Evolutionary conservation across 2,797 vertebrate species (phyloP), one percentile per base, ranked within the genome.

Genomic region (Erpetoichthys calabaricus): DNA sequence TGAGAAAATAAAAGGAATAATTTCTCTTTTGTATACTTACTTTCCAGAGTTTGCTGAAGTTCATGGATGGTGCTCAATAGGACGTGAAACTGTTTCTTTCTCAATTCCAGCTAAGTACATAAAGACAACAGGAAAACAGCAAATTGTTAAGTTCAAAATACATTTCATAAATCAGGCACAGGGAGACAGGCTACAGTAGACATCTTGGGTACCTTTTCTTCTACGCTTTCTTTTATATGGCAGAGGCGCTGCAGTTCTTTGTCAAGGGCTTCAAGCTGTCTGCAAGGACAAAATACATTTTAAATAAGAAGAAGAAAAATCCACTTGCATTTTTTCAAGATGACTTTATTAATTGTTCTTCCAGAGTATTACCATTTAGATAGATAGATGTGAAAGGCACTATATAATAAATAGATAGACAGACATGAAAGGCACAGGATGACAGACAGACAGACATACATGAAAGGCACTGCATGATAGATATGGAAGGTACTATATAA

Each of bases 21-120:
- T 25, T 25, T 25, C 25, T 25, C 25, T 25, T 25, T 25, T 58
- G 56, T 65, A 4, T 44, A 87, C 95, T 91, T 83, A 99, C 94
- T 92, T 67, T 99, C 94, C 64, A 99, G 74, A 6, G 93, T 99
- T 78, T 99, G 94, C 68, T 99, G 96, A 67, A 99, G 88, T 67
- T 99, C 94, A 51, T 97, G 96, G 69, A 98, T 99, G 60, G 96
- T 99, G 65, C 90, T 98, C 64, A 99, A 88, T 3, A 99, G 88
- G 66, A 99, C 94, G 1, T 98, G 92, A 64, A 99, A 99, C 72
- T 99, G 96, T 63, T 98, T 98, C 74, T 96, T 91, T 65, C 94
- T 89, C 65, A 99, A 72, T 71, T 99, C 94, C 79, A 99, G 68
- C 95, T 99, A 63, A 59, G 67, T 66, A 1, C 65, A 41, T 64